Evolutionary conservation across 2,888 invertebrate genomes (phyloP), one percentile per base, ranked within the genome.

Genomic region (Gymnocheta viridis): DNA sequence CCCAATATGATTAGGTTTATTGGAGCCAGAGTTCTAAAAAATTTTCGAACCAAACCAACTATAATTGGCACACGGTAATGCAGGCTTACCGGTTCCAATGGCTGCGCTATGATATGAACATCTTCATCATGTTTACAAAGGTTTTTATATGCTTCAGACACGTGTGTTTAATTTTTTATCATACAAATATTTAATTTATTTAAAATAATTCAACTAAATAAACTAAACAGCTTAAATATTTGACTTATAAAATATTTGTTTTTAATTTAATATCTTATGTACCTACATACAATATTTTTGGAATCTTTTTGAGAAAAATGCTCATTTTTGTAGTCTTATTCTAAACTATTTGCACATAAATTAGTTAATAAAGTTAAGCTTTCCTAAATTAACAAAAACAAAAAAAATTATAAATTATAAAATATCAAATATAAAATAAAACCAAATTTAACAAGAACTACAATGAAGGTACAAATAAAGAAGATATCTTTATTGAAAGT

Each of bases 61-160:
- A 29, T 91, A 91, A 56, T 91, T 91, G 79, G 91, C 91, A 2
- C 91, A 88, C 0, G 90, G 88, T 93, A 95, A 93, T 93, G 95
- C 95, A 0, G 95, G 95, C 9, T 93, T 73, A 94, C 95, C 0
- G 95, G 94, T 86, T 94, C 95, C 1, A 88, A 94, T 27, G 95
- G 94, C 91, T 95, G 94, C 87, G 95, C 92, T 58, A 93, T 94
- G 64, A 95, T 94, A 87, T 95, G 94, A 88, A 94, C 94, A 87
- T 89, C 87, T 4, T 87, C 87, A 10, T 77, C 74, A 17, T 66
- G 80, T 14, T 67, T 10, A 19, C 69, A 73, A 2, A 70, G 92
- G 93, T 87, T 66, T 0, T 67, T 73, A 35, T 85, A 29, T 4
- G 88, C 88, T 82, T 90, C 90, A 24, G 22, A 19, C 19, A 19